These are phyloP conservation scores for Mesitornis unicolor DNA, from an alignment of 2,113 vertebrate genomes.

Conservation along the genomic window DNA sequence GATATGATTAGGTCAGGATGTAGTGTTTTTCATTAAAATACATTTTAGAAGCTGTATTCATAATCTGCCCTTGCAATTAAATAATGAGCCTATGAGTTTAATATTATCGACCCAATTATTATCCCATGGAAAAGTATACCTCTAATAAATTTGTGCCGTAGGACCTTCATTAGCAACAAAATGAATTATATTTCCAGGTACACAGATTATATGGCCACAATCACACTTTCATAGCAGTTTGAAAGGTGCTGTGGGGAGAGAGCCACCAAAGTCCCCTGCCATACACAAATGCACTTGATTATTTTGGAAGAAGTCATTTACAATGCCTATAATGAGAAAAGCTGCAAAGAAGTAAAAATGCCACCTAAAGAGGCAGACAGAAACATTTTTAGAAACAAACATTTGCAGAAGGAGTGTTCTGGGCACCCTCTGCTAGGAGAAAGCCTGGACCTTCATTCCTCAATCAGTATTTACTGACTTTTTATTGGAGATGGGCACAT, in stretches of 20 bases:
- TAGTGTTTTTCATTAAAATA: slow-evolving; percentile 99
- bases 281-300: slow-evolving; percentile 12
- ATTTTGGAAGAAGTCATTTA: slow-evolving; percentile 48
- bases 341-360: background rate
- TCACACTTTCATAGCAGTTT: slow-evolving; percentile 49
- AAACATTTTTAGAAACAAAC: background rate
- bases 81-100: slow-evolving; percentile 95
- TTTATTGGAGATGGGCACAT: background rate
- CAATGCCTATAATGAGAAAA: background rate
- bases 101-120: slow-evolving; percentile 98
- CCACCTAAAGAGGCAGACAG: background rate
- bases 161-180: slow-evolving; percentile 91
- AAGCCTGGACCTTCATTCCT: background rate
- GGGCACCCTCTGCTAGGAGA: background rate
- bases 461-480: background rate
- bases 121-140: slow-evolving; percentile 89
- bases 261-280: background rate
- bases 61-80: slow-evolving; percentile 99
- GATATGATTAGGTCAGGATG: slow-evolving; percentile 99
- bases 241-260: background rate
- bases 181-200: slow-evolving; percentile 76
- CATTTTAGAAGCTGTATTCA: slow-evolving; percentile 97
- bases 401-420: background rate
- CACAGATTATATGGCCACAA: slow-evolving; percentile 51
- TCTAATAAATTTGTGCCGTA: slow-evolving; percentile 93